phyloP scores from a whole-genome alignment of 2,888 invertebrate species.

The Cistogaster globosa region DNA sequence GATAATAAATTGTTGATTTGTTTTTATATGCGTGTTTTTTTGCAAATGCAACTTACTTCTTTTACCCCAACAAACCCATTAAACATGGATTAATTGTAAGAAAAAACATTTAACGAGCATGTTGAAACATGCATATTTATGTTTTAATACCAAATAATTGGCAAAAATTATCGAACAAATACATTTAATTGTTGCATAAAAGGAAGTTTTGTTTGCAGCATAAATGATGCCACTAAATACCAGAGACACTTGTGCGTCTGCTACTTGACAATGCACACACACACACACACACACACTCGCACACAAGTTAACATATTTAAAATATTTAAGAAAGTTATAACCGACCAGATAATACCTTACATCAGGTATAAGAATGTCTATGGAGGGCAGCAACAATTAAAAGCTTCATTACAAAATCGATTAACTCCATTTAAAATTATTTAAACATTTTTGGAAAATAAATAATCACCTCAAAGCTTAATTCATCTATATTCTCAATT shows the following conservation, averaged over 20 bases:
- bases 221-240: slow-evolving; percentile 52
- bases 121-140: slow-evolving; percentile 70
- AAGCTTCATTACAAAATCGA: too few species aligned
- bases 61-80: slow-evolving; percentile 35
- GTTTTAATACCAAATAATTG: slow-evolving; percentile 72
- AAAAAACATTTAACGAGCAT: slow-evolving; percentile 70
- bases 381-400: neutral
- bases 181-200: slow-evolving; percentile 71
- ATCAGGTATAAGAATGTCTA: neutral
- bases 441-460: too few species aligned
- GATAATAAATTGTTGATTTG: slow-evolving; percentile 33
- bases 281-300: neutral
- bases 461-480: too few species aligned
- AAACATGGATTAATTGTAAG: slow-evolving; percentile 61
- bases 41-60: neutral
- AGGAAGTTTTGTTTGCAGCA: slow-evolving; percentile 64
- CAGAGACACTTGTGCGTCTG: slow-evolving; percentile 51
- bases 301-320: neutral
- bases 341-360: neutral
- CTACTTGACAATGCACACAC: neutral
- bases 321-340: neutral
- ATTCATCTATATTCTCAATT: too few species aligned
- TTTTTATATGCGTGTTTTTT: slow-evolving; percentile 10
- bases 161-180: slow-evolving; percentile 72
- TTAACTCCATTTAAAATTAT: too few species aligned